A percentile compares a stretch with the other conserved stretches of the same genome.
Evolutionary conservation across 2,797 vertebrate species (phyloP).

Genomic region (Mus caroli): DNA sequence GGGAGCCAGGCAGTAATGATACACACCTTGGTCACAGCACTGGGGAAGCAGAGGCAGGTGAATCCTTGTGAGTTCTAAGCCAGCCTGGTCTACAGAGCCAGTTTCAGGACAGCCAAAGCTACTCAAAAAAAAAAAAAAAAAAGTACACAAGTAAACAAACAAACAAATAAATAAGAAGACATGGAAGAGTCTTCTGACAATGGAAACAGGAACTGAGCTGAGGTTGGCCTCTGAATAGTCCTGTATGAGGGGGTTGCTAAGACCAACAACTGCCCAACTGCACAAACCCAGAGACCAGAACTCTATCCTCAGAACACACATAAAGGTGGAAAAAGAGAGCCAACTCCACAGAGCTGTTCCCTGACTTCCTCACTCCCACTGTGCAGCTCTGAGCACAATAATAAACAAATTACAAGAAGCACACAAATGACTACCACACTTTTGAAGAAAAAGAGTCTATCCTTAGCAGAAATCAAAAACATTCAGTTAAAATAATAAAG

Average conservation of each 20-base stretch:
- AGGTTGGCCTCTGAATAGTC: slow-evolving; percentile 6
- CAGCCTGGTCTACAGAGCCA: neutral
- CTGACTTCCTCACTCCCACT: neutral
- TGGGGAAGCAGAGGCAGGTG: neutral
- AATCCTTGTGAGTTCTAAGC: neutral
- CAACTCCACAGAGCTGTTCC: neutral
- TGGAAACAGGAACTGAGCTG: slow-evolving; percentile 1
- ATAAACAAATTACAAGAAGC: neutral
- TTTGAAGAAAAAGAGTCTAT: slow-evolving; percentile 18
- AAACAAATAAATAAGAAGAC: neutral
- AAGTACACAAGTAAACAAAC: no score
- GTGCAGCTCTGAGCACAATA: neutral
- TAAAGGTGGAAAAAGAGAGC: neutral
- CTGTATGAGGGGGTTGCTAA: neutral
- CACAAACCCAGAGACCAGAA: neutral
- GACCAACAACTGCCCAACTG: neutral
- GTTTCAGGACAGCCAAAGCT: neutral
- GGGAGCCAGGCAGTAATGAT: neutral
- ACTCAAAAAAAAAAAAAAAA: neutral
- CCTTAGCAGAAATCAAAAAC: slow-evolving; percentile 24
- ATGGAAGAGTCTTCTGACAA: neutral
- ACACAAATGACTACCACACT: neutral
- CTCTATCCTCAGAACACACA: neutral
- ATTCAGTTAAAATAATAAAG: slow-evolving; percentile 26
- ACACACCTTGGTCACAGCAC: neutral